Evolutionary conservation across 2,888 invertebrate species (phyloP).

Genomic region (Creontiades dilutus): DNA sequence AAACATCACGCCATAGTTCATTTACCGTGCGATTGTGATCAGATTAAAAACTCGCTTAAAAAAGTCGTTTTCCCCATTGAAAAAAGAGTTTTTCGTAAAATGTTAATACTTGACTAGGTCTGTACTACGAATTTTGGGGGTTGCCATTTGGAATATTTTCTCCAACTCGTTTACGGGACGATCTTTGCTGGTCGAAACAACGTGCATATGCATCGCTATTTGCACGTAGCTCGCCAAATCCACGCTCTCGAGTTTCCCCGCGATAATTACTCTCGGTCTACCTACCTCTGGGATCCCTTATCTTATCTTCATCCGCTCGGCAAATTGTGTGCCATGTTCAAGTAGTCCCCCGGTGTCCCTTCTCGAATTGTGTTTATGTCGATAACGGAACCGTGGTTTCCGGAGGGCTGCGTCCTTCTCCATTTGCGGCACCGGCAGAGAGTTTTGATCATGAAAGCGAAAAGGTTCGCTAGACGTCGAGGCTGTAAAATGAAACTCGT

Average conservation of each 20-base stretch:
- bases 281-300: background rate
- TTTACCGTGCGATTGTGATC: no score
- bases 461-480: slow-evolving; percentile 47
- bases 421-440: slow-evolving; percentile 30
- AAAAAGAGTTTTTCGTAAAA: no score
- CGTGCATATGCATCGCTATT: background rate
- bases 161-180: no score
- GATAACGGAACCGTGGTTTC: slow-evolving; percentile 4
- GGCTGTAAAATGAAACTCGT: slow-evolving; percentile 44
- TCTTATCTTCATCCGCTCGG: slow-evolving; percentile 35
- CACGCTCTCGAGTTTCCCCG: background rate
- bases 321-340: background rate
- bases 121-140: no score
- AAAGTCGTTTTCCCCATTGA: no score
- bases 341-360: background rate
- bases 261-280: background rate
- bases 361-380: background rate
- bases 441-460: slow-evolving; percentile 45
- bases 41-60: no score
- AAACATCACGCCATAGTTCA: no score
- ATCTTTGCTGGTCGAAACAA: no score
- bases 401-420: slow-evolving; percentile 42
- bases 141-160: no score
- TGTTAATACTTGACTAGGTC: no score
- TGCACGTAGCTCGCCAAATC: background rate